Percentiles rank a stretch among this genome's conserved stretches.
Conservation (phyloP, 1,140 invertebrate genomes). For the Agraylea sexmaculata region DNA sequence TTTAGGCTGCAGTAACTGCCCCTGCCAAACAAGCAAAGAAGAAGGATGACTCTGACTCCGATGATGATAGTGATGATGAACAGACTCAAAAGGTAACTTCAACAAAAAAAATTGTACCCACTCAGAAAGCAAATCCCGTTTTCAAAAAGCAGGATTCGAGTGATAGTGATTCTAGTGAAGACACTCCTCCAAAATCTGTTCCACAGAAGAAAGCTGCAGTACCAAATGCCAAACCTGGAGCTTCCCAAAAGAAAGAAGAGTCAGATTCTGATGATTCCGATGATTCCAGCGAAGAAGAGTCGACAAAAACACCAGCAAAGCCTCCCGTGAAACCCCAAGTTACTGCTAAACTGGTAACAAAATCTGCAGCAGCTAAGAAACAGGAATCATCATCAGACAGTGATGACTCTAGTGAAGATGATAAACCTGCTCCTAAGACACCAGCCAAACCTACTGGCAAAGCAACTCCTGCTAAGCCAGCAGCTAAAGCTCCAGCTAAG, state of each 20-base stretch:
- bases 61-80: constrained; percentile 15
- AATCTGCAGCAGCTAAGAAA: constrained; percentile 27
- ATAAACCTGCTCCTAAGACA: constrained; percentile 2
- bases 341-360: constrained; percentile 9
- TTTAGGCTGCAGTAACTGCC: neutral
- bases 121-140: constrained; percentile 13
- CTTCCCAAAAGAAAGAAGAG: constrained; percentile 22
- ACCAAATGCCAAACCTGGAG: constrained; percentile 17
- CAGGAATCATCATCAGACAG: constrained; percentile 19
- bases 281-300: constrained; percentile 26
- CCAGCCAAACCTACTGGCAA: constrained; percentile 10
- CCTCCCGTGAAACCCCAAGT: constrained; percentile 22
- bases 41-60: constrained; percentile 17
- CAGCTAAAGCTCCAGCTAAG: constrained; percentile 9
- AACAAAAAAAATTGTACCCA: constrained; percentile 19
- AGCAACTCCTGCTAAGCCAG: constrained; percentile 13
- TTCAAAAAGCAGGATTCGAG: constrained; percentile 24
- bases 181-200: constrained; percentile 19
- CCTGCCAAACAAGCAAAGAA: constrained; percentile 15
- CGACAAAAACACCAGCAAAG: constrained; percentile 24
- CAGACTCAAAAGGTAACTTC: constrained; percentile 14
- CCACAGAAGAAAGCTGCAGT: constrained; percentile 18
- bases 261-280: constrained; percentile 24
- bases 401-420: constrained; percentile 11
- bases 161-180: constrained; percentile 26